Evolutionary conservation across 2,113 vertebrate genomes (phyloP).

Genomic region (Percina caprodes): DNA sequence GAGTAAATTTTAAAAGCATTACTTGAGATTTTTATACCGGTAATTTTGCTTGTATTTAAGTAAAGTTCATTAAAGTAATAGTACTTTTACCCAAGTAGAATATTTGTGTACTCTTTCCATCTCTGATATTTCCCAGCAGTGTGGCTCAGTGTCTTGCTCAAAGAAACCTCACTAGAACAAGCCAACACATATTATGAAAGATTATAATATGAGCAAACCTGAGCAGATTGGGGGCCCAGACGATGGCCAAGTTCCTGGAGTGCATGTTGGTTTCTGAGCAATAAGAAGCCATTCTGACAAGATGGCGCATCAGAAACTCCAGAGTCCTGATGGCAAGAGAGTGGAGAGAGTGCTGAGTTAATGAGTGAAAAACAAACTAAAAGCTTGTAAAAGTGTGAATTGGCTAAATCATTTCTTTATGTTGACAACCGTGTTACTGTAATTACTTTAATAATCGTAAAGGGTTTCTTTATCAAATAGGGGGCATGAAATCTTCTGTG

Average conservation of each 20-base stretch:
- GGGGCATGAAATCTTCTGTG: background rate
- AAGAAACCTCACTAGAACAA: background rate
- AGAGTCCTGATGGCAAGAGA: slow-evolving; percentile 86
- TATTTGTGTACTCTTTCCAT: too few species aligned
- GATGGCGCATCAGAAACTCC: slow-evolving; percentile 92
- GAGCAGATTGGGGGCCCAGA: slow-evolving; percentile 97
- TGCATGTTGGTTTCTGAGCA: slow-evolving; percentile 95
- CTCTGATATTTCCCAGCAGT: background rate
- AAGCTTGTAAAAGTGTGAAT: background rate
- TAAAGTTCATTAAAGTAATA: too few species aligned
- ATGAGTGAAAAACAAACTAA: background rate
- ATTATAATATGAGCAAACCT: slow-evolving; percentile 80
- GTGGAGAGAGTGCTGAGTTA: background rate
- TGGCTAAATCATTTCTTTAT: background rate
- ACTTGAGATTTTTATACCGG: too few species aligned
- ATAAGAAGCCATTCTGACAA: slow-evolving; percentile 89
- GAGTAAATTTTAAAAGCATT: too few species aligned
- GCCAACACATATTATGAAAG: background rate
- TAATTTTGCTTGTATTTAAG: too few species aligned
- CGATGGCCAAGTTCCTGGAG: slow-evolving; percentile 92
- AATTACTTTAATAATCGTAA: background rate
- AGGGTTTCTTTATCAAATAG: background rate
- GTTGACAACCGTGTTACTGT: too few species aligned
- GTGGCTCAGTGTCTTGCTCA: background rate
- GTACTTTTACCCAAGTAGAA: too few species aligned